Base-by-base conservation (phyloP, 2,797 vertebrate species). In the Melanotaenia maccullochi region DNA sequence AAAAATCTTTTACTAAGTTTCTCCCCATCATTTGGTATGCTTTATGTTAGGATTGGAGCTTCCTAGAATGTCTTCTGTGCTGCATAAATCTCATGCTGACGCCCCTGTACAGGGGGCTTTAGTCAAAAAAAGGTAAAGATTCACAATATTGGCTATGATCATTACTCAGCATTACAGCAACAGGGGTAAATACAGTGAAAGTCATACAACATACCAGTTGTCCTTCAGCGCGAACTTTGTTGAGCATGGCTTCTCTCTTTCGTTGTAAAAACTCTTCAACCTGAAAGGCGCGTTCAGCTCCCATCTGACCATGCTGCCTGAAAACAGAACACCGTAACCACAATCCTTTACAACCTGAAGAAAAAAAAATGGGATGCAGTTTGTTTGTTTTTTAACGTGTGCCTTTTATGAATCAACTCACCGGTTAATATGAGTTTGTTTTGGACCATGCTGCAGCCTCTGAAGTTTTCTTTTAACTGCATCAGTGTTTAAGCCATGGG, bases 181-280 rank as follows among this genome's bases (percentile, higher is more conserved):
- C 30, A 0, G 42, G 18, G 0, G 1, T 32, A 42, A 36, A 67
- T 22, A 60, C 6, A 60, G 25, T 9, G 14, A 0, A 16, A 57
- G 58, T 24, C 24, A 35, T 33, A 8, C 32, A 49, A 82, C 96
- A 30, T 97, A 99, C 98, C 97, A 97, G 92, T 75, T 99, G 98
- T 87, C 98, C 98, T 88, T 99, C 97, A 0, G 97, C 98, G 52
- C 97, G 96, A 24, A 96, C 97, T 94, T 99, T 99, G 90, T 99
- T 99, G 87, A 96, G 93, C 95, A 97, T 93, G 42, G 98, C 98
- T 93, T 99, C 98, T 78, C 76, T 94, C 84, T 97, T 99, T 14
- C 98, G 91, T 85, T 99, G 97, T 66, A 97, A 95, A 79, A 99
- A 99, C 88, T 99, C 97, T 87, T 98, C 95, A 9, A 99, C 97